phyloP scores from a whole-genome alignment of 2,888 invertebrate species.

The Peribatodes rhomboidaria region DNA sequence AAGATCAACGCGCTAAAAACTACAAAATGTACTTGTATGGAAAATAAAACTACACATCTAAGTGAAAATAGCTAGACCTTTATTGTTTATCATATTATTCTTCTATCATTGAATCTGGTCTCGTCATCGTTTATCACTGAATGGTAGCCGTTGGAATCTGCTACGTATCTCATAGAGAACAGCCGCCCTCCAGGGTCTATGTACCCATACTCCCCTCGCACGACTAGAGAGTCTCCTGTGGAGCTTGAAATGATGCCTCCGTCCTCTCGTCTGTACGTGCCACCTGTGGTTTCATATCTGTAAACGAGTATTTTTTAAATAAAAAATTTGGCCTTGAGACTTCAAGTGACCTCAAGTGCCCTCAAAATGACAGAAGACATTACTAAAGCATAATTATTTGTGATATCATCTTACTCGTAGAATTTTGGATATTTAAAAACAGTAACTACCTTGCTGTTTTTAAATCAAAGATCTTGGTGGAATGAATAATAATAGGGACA shows the following conservation, averaged over 20 bases:
- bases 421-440: too few relatives aligned
- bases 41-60: too few relatives aligned
- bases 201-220: slow-evolving; percentile 84
- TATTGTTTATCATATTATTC: slow-evolving; percentile 62
- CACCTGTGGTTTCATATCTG: slow-evolving; percentile 82
- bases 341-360: too few relatives aligned
- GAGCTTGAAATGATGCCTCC: slow-evolving; percentile 63
- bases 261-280: slow-evolving; percentile 82
- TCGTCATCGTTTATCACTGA: slow-evolving; percentile 61
- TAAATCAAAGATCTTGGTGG: too few relatives aligned
- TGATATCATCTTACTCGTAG: too few relatives aligned
- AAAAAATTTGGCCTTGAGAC: background rate
- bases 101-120: slow-evolving; percentile 75
- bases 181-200: slow-evolving; percentile 79
- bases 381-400: too few relatives aligned
- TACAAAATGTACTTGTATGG: too few relatives aligned
- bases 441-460: too few relatives aligned
- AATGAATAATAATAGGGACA: background rate
- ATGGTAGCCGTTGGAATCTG: slow-evolving; percentile 87
- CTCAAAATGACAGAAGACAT: too few relatives aligned
- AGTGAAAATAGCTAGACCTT: background rate
- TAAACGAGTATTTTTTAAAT: slow-evolving; percentile 19
- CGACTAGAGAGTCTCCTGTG: slow-evolving; percentile 59
- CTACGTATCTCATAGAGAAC: slow-evolving; percentile 81
- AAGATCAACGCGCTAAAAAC: too few relatives aligned